A percentile compares a stretch with the other conserved stretches of the same genome.
phyloP scores from a whole-genome alignment of 2,797 vertebrate genomes.

The Austrolebias charrua region DNA sequence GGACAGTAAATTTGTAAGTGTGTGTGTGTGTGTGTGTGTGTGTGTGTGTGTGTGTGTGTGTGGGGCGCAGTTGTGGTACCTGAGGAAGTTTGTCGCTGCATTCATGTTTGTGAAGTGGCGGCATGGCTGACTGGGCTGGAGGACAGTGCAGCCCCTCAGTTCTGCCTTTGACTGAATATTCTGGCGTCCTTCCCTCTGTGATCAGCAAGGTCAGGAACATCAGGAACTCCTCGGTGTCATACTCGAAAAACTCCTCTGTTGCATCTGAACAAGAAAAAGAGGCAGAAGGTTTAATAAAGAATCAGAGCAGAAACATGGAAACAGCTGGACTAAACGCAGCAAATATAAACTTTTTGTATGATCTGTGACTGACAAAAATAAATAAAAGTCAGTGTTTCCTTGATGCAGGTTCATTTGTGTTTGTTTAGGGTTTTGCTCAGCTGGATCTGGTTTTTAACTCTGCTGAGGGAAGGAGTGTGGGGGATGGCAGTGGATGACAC shows the following conservation, averaged over 20 bases:
- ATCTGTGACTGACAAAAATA: neutral
- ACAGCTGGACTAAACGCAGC: neutral
- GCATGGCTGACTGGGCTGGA: constrained; percentile 90
- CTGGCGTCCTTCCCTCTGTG: constrained; percentile 95
- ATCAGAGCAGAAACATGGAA: neutral
- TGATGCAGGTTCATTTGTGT: constrained; percentile 17
- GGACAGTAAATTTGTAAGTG: neutral
- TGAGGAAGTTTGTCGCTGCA: constrained; percentile 95
- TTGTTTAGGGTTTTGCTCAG: constrained; percentile 19
- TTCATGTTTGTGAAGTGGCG: constrained; percentile 87
- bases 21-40: neutral
- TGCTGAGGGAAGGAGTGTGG: constrained; percentile 32
- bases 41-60: neutral
- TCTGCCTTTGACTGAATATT: constrained; percentile 94
- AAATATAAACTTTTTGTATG: neutral
- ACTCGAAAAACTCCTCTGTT: constrained; percentile 96
- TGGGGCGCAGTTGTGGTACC: constrained; percentile 70
- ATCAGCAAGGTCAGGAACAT: constrained; percentile 94
- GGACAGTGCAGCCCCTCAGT: constrained; percentile 97
- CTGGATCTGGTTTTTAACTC: constrained; percentile 34
- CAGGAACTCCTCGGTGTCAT: constrained; percentile 97
- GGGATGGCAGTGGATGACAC: constrained; percentile 39
- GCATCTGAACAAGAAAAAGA: constrained; percentile 78
- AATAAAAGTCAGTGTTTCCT: constrained; percentile 3
- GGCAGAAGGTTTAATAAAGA: neutral